Percentiles rank a stretch among this genome's conserved stretches.
phyloP scores from a whole-genome alignment of 2,113 vertebrate species.

The Toxostoma redivivum region DNA sequence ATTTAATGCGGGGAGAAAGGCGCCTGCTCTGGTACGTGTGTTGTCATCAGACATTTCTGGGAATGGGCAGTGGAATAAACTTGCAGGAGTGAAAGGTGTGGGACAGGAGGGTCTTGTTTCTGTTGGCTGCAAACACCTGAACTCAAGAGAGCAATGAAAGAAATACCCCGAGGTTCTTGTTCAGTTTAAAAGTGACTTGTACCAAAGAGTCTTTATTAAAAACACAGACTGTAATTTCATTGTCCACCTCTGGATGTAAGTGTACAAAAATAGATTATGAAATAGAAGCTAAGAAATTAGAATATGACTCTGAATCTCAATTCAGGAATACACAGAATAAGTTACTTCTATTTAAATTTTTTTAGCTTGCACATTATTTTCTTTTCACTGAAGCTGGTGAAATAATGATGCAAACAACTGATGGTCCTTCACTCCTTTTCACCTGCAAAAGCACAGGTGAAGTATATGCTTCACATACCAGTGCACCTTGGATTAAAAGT shows the following conservation, averaged over 20 bases:
- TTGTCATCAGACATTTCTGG: not conserved
- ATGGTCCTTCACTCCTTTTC: not conserved
- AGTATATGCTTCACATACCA: not conserved
- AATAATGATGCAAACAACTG: not conserved
- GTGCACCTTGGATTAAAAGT: not conserved
- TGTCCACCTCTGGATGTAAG: not conserved
- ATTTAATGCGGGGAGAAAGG: constrained; percentile 93
- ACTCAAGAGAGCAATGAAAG: not conserved
- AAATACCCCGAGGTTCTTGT: not conserved
- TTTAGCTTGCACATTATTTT: not conserved
- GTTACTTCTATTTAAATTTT: not conserved
- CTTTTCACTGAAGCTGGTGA: not conserved
- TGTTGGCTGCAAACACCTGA: not conserved
- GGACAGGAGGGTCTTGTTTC: not conserved
- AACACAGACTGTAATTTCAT: not conserved
- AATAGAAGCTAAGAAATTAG: not conserved
- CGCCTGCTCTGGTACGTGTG: constrained; percentile 86
- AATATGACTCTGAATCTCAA: not conserved
- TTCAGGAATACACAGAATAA: not conserved
- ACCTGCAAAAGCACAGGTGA: not conserved
- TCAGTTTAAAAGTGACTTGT: not conserved
- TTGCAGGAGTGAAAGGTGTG: not conserved
- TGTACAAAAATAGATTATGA: not conserved
- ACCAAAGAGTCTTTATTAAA: not conserved
- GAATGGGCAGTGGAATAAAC: not conserved